Conservation (phyloP, 2,797 vertebrate genomes). For the Helostoma temminkii region DNA sequence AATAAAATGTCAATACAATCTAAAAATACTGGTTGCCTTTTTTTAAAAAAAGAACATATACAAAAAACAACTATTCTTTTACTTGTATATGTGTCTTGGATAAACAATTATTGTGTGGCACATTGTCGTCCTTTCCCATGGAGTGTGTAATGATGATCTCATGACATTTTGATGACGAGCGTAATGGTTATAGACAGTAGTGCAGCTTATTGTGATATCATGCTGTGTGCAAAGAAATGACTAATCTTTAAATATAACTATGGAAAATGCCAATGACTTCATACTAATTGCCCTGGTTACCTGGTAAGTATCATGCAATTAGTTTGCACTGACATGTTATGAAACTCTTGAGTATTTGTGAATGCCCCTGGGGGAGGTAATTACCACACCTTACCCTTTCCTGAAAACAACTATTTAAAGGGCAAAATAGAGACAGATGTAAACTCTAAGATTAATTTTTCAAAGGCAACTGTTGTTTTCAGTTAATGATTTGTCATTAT, state of each 20-base stretch:
- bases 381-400: neutral
- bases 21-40: no score
- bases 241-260: neutral
- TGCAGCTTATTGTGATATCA: neutral
- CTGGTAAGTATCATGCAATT: no score
- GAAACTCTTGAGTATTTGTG: neutral
- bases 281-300: no score
- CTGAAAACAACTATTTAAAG: neutral
- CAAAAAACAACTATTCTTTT: no score
- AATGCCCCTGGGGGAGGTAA: neutral
- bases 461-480: neutral
- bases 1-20: no score
- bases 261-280: neutral
- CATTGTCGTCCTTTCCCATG: neutral
- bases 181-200: neutral
- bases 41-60: no score
- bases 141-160: neutral
- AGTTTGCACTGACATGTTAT: no score
- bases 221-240: neutral
- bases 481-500: neutral
- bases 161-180: neutral
- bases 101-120: neutral
- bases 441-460: conserved; percentile 1
- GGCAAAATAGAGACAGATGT: neutral
- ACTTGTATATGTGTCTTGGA: neutral